These are phyloP conservation scores for Ia io DNA, from an alignment of 2,113 vertebrate genomes.

Conservation along the genomic window DNA sequence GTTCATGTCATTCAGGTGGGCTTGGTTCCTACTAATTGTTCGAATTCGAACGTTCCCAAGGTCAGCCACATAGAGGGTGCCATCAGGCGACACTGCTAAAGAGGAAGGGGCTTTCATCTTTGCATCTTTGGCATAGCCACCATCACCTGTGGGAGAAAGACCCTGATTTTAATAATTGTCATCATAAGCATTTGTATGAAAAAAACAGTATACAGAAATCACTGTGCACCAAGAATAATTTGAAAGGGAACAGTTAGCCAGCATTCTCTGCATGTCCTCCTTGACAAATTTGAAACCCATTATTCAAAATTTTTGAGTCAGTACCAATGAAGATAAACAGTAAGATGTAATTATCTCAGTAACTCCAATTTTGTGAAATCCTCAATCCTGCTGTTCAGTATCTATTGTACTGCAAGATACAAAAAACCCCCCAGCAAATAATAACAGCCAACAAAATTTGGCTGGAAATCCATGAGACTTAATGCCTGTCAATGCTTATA, in stretches of 20 bases:
- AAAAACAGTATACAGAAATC: neutral
- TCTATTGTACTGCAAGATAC: conserved; percentile 56
- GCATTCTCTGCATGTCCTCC: conserved; percentile 45
- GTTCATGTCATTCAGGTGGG: conserved; percentile 86
- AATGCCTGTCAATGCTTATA: neutral
- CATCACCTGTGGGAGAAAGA: conserved; percentile 87
- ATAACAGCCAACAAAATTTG: conserved; percentile 11
- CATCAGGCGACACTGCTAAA: conserved; percentile 92
- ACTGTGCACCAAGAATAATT: conserved; percentile 55
- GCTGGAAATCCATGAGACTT: conserved; percentile 17
- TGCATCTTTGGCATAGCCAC: conserved; percentile 95
- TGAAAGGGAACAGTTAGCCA: conserved; percentile 67
- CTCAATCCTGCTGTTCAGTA: conserved; percentile 65
- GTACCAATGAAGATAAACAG: conserved; percentile 73
- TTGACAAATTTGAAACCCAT: conserved; percentile 71
- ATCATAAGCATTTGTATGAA: conserved; percentile 22
- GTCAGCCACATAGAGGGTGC: conserved; percentile 94
- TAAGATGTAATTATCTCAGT: conserved; percentile 78
- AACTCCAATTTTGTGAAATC: conserved; percentile 73
- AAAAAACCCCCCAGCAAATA: neutral
- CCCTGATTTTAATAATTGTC: conserved; percentile 45
- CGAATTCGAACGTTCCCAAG: conserved; percentile 96
- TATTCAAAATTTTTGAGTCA: conserved; percentile 76
- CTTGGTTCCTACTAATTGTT: conserved; percentile 91
- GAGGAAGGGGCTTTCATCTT: conserved; percentile 96